Evolutionary conservation across 2,113 vertebrate genomes (phyloP).

Genomic region (Thamnaconus septentrionalis): DNA sequence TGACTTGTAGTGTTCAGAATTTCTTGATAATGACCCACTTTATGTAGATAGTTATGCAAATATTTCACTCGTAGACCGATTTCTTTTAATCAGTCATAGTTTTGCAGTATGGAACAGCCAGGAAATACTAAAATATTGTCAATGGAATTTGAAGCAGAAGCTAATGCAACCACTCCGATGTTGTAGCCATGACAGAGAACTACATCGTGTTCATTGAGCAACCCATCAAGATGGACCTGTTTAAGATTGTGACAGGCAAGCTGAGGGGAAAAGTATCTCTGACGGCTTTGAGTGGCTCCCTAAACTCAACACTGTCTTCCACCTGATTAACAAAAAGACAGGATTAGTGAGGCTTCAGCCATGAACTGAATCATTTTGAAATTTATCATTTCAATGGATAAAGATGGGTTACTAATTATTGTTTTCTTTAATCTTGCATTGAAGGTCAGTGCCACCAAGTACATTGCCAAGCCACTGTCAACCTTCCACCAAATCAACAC

Average conservation of each 20-base stretch:
- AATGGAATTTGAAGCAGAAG: neutral
- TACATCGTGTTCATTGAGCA: constrained; percentile 91
- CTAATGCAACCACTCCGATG: neutral
- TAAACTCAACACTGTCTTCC: constrained; percentile 79
- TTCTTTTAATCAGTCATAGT: no score
- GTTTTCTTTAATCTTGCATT: neutral
- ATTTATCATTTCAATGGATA: neutral
- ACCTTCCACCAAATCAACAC: constrained; percentile 92
- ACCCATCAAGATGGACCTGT: constrained; percentile 83
- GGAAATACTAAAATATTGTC: neutral
- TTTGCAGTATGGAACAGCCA: no score
- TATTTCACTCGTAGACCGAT: no score
- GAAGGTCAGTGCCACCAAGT: constrained; percentile 77
- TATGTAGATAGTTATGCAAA: no score
- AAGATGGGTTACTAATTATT: neutral
- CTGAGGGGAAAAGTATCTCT: constrained; percentile 73
- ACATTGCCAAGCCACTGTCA: constrained; percentile 75
- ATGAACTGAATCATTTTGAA: neutral
- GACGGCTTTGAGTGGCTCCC: constrained; percentile 84
- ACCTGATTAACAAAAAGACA: constrained; percentile 83
- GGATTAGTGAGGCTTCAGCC: constrained; percentile 74
- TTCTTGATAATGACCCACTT: no score
- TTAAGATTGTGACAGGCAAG: constrained; percentile 80
- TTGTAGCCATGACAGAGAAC: constrained; percentile 87
- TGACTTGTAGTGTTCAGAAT: no score